Conservation (phyloP, 1,140 invertebrate species). For the Drosophila nikananu region DNA sequence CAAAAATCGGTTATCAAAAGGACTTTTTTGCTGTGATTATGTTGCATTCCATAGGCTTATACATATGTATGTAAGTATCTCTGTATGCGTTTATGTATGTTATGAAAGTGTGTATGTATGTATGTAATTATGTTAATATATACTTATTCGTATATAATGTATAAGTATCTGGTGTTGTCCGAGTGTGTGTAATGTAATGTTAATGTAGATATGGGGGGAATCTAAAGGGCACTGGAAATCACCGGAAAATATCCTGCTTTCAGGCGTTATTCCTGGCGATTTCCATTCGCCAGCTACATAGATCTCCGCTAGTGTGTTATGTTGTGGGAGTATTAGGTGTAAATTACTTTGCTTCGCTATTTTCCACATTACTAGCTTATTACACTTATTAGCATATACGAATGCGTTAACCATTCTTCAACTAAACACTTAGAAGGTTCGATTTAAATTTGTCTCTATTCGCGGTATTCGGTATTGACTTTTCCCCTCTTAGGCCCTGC, state of each 20-base stretch:
- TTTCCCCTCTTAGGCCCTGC: constrained; percentile 13
- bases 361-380: constrained; percentile 52
- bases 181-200: constrained; percentile 31
- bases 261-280: background rate
- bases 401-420: constrained; percentile 49
- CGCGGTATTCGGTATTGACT: constrained; percentile 22
- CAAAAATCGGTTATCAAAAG: constrained; percentile 77
- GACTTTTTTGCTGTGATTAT: constrained; percentile 69
- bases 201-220: background rate
- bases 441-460: constrained; percentile 76
- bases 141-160: constrained; percentile 51
- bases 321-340: constrained; percentile 35
- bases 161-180: constrained; percentile 26
- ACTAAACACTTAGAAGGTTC: constrained; percentile 81
- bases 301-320: constrained; percentile 8
- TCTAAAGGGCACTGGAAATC: background rate
- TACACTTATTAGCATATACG: constrained; percentile 67
- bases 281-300: background rate
- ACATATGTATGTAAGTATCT: constrained; percentile 55
- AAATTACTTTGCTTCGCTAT: constrained; percentile 30
- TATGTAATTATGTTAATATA: constrained; percentile 46
- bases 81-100: constrained; percentile 53
- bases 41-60: constrained; percentile 78
- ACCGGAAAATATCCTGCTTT: background rate
- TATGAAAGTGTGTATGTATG: constrained; percentile 46